Base-by-base conservation (phyloP, 2,888 invertebrate genomes). In the Cheilosia urbana region DNA sequence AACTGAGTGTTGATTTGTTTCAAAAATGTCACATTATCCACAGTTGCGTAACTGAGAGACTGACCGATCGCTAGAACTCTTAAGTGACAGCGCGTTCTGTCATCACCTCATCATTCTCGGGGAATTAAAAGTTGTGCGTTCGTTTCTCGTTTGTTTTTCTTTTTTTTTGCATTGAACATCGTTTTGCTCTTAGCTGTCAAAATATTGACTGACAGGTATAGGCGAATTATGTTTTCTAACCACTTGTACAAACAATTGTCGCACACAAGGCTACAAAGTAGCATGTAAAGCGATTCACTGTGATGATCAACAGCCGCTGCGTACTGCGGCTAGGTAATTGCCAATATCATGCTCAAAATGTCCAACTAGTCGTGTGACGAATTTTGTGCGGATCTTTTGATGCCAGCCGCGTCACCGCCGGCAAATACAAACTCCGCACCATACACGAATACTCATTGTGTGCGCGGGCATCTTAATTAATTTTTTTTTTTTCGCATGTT, bases 401-500 rank as follows among this genome's bases (percentile, higher is more conserved):
- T 68, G 55, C 13, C 15, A 11, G 24, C 37, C 42, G 57, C 17
- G 13, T n/a, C 45, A 21, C 49, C 27, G 27, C 6, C 27, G 7
- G 27, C 27, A 27, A 6, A 7, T 2, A 57, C 13, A 21, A 11
- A 19, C 17, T 13, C 40, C n/a, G 5, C 6, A 21, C n/a, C 11
- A 42, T 55, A 55, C 49, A n/a, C n/a, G n/a, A n/a, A n/a, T n/a
- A n/a, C n/a, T 24, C 24, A 19, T 37, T 34, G 72, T 53, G 73
- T 53, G 73, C 21, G 73, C 21, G 21, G 60, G 80, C 55, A 76
- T 81, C 69, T 81, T 75, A 75, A 81, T 81, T 75, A 81, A 81
- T 81, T 75, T 75, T 69, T 75, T 69, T 24, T 57, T 60, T 68
- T 62, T 69, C 69, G 68, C 75, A 75, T 75, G 62, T 51, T 30